A percentile compares a stretch with the other conserved stretches of the same genome.
Evolutionary conservation across 2,888 invertebrate species (phyloP).

Genomic region (Erebia epiphron): DNA sequence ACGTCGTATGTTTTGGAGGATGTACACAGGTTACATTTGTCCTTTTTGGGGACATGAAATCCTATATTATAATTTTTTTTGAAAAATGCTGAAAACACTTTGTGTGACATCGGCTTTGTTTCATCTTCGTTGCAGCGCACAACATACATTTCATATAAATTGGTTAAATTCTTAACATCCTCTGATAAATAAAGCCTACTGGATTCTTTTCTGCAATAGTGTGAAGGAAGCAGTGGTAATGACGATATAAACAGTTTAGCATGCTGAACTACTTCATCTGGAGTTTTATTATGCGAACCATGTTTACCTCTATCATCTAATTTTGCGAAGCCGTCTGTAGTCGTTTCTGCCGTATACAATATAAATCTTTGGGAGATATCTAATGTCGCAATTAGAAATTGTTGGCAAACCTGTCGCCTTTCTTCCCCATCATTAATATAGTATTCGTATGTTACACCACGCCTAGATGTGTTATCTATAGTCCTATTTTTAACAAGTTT

Average conservation of each 20-base stretch:
- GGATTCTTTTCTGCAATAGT: not conserved
- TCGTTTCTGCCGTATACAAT: no score
- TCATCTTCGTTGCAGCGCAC: no score
- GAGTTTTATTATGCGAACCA: not conserved
- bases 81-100: no score
- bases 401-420: not conserved
- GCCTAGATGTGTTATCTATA: no score
- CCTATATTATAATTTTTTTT: not conserved
- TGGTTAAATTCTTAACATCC: not conserved
- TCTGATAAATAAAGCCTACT: not conserved
- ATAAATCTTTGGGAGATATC: not conserved
- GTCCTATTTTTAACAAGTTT: no score
- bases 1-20: conserved; percentile 29
- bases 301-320: not conserved
- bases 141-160: not conserved
- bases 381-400: not conserved
- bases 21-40: not conserved
- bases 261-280: not conserved
- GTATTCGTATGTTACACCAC: not conserved
- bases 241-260: not conserved
- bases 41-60: not conserved
- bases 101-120: no score
- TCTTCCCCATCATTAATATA: not conserved
- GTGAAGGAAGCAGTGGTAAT: not conserved
- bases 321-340: no score